Base-by-base conservation (phyloP, 2,888 invertebrate species). In the Dicycla oo region DNA sequence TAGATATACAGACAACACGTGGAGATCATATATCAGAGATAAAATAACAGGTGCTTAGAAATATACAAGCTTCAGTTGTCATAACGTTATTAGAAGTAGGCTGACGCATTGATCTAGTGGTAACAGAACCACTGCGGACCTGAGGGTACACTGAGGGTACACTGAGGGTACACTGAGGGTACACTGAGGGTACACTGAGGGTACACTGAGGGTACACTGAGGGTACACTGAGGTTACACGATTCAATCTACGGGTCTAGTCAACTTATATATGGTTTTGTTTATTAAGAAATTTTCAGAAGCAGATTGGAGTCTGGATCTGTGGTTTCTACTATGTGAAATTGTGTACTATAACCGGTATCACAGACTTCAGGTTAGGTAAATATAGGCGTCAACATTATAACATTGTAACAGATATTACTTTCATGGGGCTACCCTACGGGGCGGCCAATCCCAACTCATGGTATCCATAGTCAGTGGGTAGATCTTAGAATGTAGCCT, bases 1-100 rank as follows among this genome's bases (percentile, higher is more conserved):
- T 47, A 38, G 30, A 56, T n/a, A 60, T 51, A 64, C 45, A 34
- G 40, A 13, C 23, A 34, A 23, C 13, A 69, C 61, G 81, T 54
- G 65, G 34, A 38, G 62, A 57, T 64, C 54, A 60, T 69, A 60
- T 10, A 64, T 53, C 18, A 30, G 1, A 40, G 13, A 56, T 30
- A 13, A 45, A n/a, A 40, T 11, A 43, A 38, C 45, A 30, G 11
- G 13, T 38, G 23, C 34, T 69, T 30, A 38, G 26, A 23, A 8
- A 47, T 49, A n/a, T 26, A 43, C 11, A 20, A 26, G 40, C 15
- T 43, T 43, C 11, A 15, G 20, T 23, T 49, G 30, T 8, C 10
- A 53, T 13, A 40, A 20, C 20, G 18, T 15, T 47, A 56, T 26
- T 49, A 38, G 8, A 38, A 38, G 38, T 38, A 38, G 8, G 38